Evolutionary conservation across 2,888 invertebrate species (phyloP), one percentile per base, ranked within the genome.

Genomic region (Thyatira batis): DNA sequence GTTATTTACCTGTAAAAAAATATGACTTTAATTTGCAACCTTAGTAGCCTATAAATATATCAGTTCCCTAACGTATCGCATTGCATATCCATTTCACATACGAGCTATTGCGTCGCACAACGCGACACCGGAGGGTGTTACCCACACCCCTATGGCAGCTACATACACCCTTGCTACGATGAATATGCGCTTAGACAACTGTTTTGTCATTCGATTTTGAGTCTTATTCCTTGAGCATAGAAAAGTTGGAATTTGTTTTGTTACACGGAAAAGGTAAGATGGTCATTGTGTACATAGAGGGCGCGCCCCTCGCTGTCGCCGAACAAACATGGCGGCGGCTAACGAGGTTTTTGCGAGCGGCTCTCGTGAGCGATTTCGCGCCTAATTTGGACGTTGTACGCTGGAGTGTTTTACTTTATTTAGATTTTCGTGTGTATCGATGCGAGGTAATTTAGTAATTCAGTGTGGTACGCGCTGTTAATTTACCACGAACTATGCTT

Each of bases 261-360:
- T 28, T 20, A 10, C 27, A 33, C 54, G 27, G 55, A 45, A 53
- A 28, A 20, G 50, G 49, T 51, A 63, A 62, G 67, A 68, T 80
- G 80, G 85, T 80, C 76, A 77, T 80, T 87, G 85, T 89, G 85
- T 90, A 89, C 81, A 90, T 89, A 89, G 88, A 89, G 89, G 89
- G 89, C 86, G 87, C 88, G 84, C 87, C 89, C 87, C 87, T 81
- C 78, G 73, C 84, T 88, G 90, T 89, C 88, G 84, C 85, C 80
- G 86, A 85, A 84, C 89, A 90, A 91, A 91, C 80, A 91, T 91
- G 91, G 91, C 91, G 82, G 82, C 83, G 78, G 75, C 83, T 89
- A 89, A 91, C 89, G 85, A 89, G 85, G 88, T 90, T 90, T 89
- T 88, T 89, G 87, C 85, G 85, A 83, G 80, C 73, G 75, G 70